Conservation (phyloP, 2,797 vertebrate species). For the Arrhamphus sclerolepis region DNA sequence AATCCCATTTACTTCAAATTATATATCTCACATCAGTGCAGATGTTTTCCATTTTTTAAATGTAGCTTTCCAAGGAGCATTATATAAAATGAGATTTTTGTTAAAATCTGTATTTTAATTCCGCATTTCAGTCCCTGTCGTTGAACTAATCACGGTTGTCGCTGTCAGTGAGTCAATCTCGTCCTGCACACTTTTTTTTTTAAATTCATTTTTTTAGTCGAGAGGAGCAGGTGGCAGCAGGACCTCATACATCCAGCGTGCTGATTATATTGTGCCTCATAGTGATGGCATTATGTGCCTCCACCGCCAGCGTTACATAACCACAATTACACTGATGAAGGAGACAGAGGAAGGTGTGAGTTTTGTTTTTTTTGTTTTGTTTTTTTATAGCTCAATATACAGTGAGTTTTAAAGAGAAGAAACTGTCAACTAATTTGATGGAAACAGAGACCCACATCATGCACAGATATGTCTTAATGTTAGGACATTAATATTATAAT, state of each 20-base stretch:
- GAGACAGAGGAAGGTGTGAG: constrained; percentile 21
- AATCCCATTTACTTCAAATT: constrained; percentile 4
- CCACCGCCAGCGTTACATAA: constrained; percentile 56
- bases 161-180: constrained; percentile 16
- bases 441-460: background rate
- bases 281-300: constrained; percentile 63
- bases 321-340: constrained; percentile 39
- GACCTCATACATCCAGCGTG: constrained; percentile 53
- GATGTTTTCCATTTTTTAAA: no score
- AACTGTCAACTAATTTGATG: constrained; percentile 16
- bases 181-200: background rate
- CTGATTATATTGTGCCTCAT: constrained; percentile 65
- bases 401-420: background rate
- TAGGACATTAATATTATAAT: no score
- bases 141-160: background rate
- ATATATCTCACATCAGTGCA: background rate
- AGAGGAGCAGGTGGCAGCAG: constrained; percentile 59
- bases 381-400: no score
- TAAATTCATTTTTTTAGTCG: constrained; percentile 38
- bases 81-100: no score
- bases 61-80: no score
- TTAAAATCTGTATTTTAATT: background rate
- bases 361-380: no score
- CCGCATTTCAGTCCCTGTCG: background rate
- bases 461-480: no score